These are phyloP conservation scores for Benthosema pterotum DNA, from an alignment of 2,797 vertebrate species.

Conservation along the genomic window DNA sequence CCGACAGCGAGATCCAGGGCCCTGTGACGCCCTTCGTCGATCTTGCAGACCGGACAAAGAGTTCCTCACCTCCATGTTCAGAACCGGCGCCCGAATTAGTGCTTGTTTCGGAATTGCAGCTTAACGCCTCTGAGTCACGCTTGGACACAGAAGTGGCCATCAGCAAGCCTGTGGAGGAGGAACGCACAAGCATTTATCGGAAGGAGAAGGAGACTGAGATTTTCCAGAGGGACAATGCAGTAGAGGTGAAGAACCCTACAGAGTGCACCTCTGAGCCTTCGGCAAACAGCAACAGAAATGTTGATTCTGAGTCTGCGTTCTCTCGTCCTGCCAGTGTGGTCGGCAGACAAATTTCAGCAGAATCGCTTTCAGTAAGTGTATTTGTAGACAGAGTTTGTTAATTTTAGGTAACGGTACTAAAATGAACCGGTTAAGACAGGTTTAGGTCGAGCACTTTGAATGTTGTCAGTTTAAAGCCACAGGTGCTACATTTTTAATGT, in stretches of 20 bases:
- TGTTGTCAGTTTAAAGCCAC: too few species aligned
- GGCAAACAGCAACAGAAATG: background rate
- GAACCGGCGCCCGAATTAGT: slow-evolving; percentile 14
- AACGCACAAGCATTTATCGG: background rate
- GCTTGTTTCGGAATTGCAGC: slow-evolving; percentile 12
- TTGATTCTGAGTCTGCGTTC: too few species aligned
- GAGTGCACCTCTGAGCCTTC: slow-evolving; percentile 17
- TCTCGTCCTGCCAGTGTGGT: slow-evolving; percentile 46
- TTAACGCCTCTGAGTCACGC: background rate
- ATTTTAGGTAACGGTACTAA: too few species aligned
- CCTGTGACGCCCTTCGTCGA: slow-evolving; percentile 24
- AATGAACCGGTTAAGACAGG: too few species aligned
- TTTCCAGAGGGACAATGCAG: slow-evolving; percentile 11
- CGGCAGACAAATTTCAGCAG: slow-evolving; percentile 54
- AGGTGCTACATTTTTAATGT: too few species aligned
- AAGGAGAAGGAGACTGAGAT: slow-evolving; percentile 15
- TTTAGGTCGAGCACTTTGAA: too few species aligned
- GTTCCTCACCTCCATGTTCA: slow-evolving; percentile 2
- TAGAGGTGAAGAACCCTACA: background rate
- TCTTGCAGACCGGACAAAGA: slow-evolving; percentile 10
- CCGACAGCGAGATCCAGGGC: slow-evolving; percentile 59
- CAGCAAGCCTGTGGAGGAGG: slow-evolving; percentile 23
- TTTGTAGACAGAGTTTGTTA: too few species aligned
- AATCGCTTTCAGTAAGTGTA: slow-evolving; percentile 66
- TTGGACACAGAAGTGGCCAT: background rate